Conservation (phyloP, 2,888 invertebrate species). For the Drosophila subsilvestris region DNA sequence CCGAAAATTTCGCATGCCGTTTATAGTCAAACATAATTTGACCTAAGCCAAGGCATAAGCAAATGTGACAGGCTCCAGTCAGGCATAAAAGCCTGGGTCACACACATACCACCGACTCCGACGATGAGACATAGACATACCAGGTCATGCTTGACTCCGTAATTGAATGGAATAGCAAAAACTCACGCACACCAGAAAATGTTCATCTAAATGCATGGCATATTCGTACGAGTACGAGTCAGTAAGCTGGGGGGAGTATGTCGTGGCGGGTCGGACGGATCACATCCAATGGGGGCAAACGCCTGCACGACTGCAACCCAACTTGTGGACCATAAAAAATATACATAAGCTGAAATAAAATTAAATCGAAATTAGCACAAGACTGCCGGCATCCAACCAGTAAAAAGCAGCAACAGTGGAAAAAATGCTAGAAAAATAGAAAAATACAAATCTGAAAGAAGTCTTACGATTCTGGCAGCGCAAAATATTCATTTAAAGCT, state of each 20-base stretch:
- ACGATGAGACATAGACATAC: constrained; percentile 18
- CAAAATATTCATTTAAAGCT: background rate
- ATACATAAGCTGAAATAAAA: constrained; percentile 43
- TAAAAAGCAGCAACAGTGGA: constrained; percentile 8
- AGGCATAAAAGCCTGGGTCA: constrained; percentile 46
- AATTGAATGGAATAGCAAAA: constrained; percentile 72
- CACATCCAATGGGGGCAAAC: constrained; percentile 19
- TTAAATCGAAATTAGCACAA: constrained; percentile 68
- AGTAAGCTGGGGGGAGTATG: constrained; percentile 2
- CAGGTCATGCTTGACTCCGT: constrained; percentile 54
- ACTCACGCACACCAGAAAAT: constrained; percentile 60
- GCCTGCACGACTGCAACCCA: constrained; percentile 25
- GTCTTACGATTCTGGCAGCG: background rate
- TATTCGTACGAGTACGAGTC: background rate
- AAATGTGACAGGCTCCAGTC: constrained; percentile 61
- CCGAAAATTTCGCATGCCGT: constrained; percentile 68
- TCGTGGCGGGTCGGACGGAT: background rate
- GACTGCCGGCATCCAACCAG: constrained; percentile 22
- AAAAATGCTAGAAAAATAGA: background rate
- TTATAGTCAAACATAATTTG: constrained; percentile 76
- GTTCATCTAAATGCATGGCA: constrained; percentile 68
- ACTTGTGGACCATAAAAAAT: constrained; percentile 55
- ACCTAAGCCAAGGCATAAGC: constrained; percentile 68
- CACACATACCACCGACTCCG: constrained; percentile 4
- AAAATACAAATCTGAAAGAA: background rate